These are phyloP conservation scores for Dicrostonyx torquatus DNA, from an alignment of 2,797 vertebrate genomes.

Conservation along the genomic window DNA sequence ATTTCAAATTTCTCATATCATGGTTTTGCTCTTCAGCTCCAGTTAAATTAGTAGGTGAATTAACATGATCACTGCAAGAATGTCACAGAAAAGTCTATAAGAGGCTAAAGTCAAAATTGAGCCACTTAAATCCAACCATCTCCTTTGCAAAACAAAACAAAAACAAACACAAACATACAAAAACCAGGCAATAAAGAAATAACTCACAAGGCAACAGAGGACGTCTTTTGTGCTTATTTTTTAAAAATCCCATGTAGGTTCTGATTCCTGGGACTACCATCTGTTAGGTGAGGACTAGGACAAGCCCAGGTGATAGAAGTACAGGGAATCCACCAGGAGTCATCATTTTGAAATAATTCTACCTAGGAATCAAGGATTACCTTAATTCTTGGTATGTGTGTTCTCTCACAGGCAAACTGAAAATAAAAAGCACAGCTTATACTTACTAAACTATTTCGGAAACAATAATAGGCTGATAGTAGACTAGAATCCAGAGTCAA, in stretches of 20 bases:
- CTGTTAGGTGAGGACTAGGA: background rate
- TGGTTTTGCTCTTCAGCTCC: background rate
- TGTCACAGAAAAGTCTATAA: background rate
- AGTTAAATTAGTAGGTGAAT: background rate
- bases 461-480: background rate
- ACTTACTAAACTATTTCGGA: background rate
- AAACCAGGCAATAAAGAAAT: background rate
- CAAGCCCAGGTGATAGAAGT: background rate
- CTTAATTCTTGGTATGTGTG: background rate
- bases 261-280: background rate
- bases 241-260: background rate
- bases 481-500: background rate
- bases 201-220: background rate
- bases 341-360: background rate
- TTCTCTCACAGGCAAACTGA: background rate
- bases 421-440: background rate
- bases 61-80: background rate
- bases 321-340: background rate
- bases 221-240: background rate
- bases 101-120: background rate
- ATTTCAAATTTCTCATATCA: background rate
- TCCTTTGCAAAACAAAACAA: background rate
- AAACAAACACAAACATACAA: background rate
- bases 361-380: background rate
- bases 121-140: background rate